Evolutionary conservation across 2,113 vertebrate genomes (phyloP), one percentile per base, ranked within the genome.

Genomic region (Rhinoderma darwinii): DNA sequence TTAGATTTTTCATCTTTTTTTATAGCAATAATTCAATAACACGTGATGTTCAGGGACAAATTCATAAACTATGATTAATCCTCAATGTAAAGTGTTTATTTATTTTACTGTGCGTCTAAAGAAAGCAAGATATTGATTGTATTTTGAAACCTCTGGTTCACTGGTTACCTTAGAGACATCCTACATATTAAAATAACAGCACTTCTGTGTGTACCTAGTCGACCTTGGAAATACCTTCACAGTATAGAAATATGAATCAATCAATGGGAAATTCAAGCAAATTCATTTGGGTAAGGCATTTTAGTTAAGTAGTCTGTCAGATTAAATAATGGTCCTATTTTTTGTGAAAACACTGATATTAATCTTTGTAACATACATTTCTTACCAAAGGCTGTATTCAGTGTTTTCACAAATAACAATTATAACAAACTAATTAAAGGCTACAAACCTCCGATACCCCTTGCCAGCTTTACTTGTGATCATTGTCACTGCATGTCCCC

Each of bases 181-280:
- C 79, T n/a, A 82, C 79, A 82, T 82, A 82, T 41, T 82, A 82
- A 82, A 82, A 82, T 66, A 14, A 82, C 79, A 82, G 79, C 79
- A 82, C 56, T 82, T 61, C 79, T 82, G 12, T 63, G 15, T 63
- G 18, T 59, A 56, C 50, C 32, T 25, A 66, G 59, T 59, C 39
- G 79, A 82, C 79, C 79, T 82, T 82, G 79, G 39, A 63, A 81
- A 82, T 82, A 66, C 54, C 56, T 63, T 82, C 39, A 82, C 15
- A 9, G 56, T 44, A 22, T n/a, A 63, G 79, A 82, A 82, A 81
- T 43, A 81, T 63, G 22, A 56, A 81, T 81, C 78, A 61, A 82
- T 82, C 79, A 82, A 81, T 81, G 54, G 54, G 54, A 61, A 70
- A 63, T 81, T 63, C 56, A 63, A 37, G 54, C 54, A 81, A 82